Base-by-base conservation (phyloP, 2,888 invertebrate species). In the Unio pictorum region DNA sequence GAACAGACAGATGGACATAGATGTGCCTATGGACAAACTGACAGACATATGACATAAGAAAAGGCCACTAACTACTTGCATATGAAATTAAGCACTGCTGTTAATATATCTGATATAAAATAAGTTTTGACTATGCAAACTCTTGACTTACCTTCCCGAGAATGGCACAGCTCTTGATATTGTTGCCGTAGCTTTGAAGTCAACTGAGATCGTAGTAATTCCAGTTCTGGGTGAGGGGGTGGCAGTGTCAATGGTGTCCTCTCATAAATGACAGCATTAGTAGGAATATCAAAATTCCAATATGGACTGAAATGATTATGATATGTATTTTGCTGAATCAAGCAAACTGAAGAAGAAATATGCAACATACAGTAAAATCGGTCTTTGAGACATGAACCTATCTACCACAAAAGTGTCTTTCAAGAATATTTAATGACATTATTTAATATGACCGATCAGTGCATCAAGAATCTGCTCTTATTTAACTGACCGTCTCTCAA, bases 151-250 rank as follows among this genome's bases (percentile, higher is more conserved):
- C 87, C 86, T 84, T 89, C 92, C 80, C 98, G 92, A 0, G 96
- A 95, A 90, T 96, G 95, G 90, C 98, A 98, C 78, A 98, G 91
- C 90, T 98, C 98, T 90, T 97, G 95, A 91, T 97, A 98, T 84
- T 95, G 95, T 86, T 95, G 95, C 26, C 98, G 92, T 68, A 98
- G 91, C 89, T 97, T 98, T 81, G 94, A 92, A 18, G 95, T 93
- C 73, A 96, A 92, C 75, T 94, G 93, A 80, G 95, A 95, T 75
- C 98, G 92, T 82, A 95, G 92, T n/a, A 94, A 94, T 90, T 98
- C 98, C 63, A 96, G 93, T 89, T 98, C 97, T 0, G 98, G 98
- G 92, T 98, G 96, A 26, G 98, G 96, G 87, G 98, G 97, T 69
- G 95, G 95, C 75, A 95, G 92, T 78, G 94, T 93, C 78, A 95